Percentiles rank a stretch among this genome's conserved stretches.
These are phyloP conservation scores for Erethizon dorsatum DNA, from an alignment of 2,797 vertebrate species.

Conservation along the genomic window DNA sequence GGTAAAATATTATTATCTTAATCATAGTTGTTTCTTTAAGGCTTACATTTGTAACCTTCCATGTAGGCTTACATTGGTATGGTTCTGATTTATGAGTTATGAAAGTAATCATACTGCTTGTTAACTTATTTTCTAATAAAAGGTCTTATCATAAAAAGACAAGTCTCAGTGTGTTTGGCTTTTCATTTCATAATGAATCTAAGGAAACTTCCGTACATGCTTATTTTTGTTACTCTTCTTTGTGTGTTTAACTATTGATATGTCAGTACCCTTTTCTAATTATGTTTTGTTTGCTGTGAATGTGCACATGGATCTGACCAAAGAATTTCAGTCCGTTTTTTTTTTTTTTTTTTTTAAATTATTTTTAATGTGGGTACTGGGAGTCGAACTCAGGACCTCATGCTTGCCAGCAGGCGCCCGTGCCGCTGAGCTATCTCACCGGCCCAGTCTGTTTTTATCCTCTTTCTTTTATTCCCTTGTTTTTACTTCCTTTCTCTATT, in stretches of 20 bases:
- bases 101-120: not conserved
- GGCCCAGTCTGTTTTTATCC: not conserved
- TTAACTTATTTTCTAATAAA: slow-evolving; percentile 18
- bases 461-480: not conserved
- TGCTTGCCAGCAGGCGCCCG: no score
- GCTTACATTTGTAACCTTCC: not conserved
- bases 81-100: slow-evolving; percentile 16
- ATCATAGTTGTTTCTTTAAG: slow-evolving; percentile 43
- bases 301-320: not conserved
- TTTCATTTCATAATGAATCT: not conserved
- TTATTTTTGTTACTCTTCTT: not conserved
- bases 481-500: not conserved
- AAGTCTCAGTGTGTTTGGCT: not conserved
- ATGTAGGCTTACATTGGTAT: not conserved
- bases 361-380: no score
- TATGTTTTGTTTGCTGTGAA: not conserved
- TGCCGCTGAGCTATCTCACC: no score
- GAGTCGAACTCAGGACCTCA: no score
- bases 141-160: not conserved
- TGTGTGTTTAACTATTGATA: not conserved
- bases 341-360: no score
- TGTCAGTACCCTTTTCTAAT: no score
- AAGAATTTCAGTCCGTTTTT: not conserved
- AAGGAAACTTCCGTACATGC: not conserved
- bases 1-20: slow-evolving; percentile 62